Percentiles rank a stretch among this genome's conserved stretches.
phyloP scores from a whole-genome alignment of 2,888 invertebrate genomes.

The Acanthosepion esculentum region DNA sequence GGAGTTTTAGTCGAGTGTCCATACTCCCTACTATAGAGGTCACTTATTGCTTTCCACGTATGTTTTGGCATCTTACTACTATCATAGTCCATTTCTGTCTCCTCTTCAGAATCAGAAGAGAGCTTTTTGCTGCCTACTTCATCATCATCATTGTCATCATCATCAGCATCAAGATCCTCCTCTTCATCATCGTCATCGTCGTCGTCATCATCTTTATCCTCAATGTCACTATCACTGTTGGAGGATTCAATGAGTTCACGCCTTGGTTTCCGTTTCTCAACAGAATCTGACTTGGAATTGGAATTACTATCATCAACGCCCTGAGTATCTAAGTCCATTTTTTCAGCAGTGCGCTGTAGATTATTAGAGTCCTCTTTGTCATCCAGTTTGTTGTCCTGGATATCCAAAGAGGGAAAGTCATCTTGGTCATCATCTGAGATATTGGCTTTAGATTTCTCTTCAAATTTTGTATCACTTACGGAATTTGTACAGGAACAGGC shows the following conservation, averaged over 20 bases:
- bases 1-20: constrained; percentile 75
- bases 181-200: constrained; percentile 50
- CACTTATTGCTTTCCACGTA: constrained; percentile 81
- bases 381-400: background rate
- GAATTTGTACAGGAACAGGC: constrained; percentile 54
- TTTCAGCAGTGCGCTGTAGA: constrained; percentile 39
- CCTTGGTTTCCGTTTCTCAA: constrained; percentile 48
- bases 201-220: constrained; percentile 52
- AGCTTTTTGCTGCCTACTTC: constrained; percentile 49
- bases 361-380: background rate
- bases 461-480: constrained; percentile 53
- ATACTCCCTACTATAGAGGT: constrained; percentile 79
- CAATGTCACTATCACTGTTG: constrained; percentile 51
- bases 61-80: constrained; percentile 73
- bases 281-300: background rate
- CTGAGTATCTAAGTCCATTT: constrained; percentile 48
- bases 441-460: constrained; percentile 49
- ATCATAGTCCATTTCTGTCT: constrained; percentile 51
- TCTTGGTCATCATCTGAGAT: constrained; percentile 48
- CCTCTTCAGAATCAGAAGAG: constrained; percentile 52
- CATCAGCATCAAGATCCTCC: constrained; percentile 51
- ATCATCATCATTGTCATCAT: constrained; percentile 51
- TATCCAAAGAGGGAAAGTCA: constrained; percentile 39
- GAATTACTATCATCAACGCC: constrained; percentile 44
- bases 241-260: constrained; percentile 35